Evolutionary conservation across 2,888 invertebrate species (phyloP), one percentile per base, ranked within the genome.

Genomic region (Platycnemis pennipes): DNA sequence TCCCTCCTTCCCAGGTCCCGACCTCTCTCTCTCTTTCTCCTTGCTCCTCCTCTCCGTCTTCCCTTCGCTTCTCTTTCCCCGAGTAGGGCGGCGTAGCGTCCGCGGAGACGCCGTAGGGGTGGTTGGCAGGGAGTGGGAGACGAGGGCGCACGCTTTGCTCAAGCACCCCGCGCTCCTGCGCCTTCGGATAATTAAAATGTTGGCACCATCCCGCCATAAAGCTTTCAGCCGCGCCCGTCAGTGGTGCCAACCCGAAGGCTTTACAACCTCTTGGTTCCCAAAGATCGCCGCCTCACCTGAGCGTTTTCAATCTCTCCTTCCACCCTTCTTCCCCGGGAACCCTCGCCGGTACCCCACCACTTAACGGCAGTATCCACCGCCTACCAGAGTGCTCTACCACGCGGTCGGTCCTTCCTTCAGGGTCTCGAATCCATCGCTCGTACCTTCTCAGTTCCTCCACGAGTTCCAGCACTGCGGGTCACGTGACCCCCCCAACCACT

Each of bases 191-290:
- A 91, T 91, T 91, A 91, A 91, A 91, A 69, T 69, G 91, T 91
- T 91, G 91, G 91, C 91, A 91, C 91, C 91, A 69, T 69, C 26
- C 91, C 63, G 45, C 63, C 91, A 91, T 91, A 91, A 91, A 91
- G 44, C 91, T 91, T 91, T 91, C 91, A 91, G 91, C 56, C 45
- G 91, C 91, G 45, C 91, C 91, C 63, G 91, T 91, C 91, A 91
- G 91, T n/a, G 63, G 63, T 91, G 91, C 91, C 91, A 91, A 91
- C 91, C 69, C 44, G 11, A 26, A 22, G n/a, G 69, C 11, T 89
- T 89, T 89, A 89, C 88, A 89, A 53, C 46, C 88, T 53, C 19
- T 19, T 53, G 53, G 31, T 46, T 46, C n/a, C n/a, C 88, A 31
- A 3, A 46, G 88, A 26, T n/a, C n/a, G 19, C 26, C 86, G 45